Base-by-base conservation (phyloP, 2,888 invertebrate genomes). In the Nebria brevicollis region DNA sequence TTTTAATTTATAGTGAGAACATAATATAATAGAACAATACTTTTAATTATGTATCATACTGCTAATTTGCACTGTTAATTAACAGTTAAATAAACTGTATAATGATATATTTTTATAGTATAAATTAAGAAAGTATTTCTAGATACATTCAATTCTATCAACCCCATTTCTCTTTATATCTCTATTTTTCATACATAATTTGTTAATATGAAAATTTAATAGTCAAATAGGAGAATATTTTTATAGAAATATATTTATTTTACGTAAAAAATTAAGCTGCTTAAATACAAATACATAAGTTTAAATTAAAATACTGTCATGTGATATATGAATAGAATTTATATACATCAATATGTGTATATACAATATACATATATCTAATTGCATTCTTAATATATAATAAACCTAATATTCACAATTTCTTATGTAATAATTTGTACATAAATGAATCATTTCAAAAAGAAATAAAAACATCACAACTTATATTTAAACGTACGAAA, bases 281-380 rank as follows among this genome's bases (percentile, higher is more conserved):
- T 25, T 64, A 65, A 54, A n/a, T 77, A 77, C 77, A 77, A 77
- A 77, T 65, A 10, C 76, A 66, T 66, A 66, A 43, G 34, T 72
- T 13, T 77, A 77, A 77, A 77, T 77, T 34, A 77, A 72, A 77
- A 77, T 72, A 77, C 77, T 77, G 77, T 72, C 13, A 54, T 72
- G 41, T 77, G 72, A 77, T 54, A 54, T 54, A 54, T 54, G 54
- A 54, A 54, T 54, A 54, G 54, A 54, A 13, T 54, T 54, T 7
- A 54, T 43, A 43, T 43, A 43, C 20, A 20, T 20, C 20, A 20
- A 20, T 20, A 20, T 20, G 20, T 20, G 20, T 20, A 20, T 20
- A 20, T 20, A 20, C 20, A 20, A 20, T 20, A 20, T 34, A 34
- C 34, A 34, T 34, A 34, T 34, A 34, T 34, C 5, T 34, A 34